Conservation (phyloP, 1,140 invertebrate genomes). For the Plutomurus gul region DNA sequence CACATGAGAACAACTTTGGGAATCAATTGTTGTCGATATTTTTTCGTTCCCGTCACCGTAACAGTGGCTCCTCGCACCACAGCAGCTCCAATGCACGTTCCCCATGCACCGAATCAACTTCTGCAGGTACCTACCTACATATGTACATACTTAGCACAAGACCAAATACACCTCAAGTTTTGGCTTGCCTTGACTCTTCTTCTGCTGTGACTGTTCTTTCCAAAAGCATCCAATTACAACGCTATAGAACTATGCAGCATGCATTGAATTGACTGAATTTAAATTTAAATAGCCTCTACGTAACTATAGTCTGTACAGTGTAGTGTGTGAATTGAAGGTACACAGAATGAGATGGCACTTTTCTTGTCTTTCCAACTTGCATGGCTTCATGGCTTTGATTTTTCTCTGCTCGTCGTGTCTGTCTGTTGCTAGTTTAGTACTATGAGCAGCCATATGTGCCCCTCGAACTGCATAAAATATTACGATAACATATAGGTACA, state of each 20-base stretch:
- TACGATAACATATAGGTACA: neutral
- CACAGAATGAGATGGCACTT: neutral
- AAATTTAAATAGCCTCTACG: slow-evolving; percentile 15
- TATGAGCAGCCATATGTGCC: too few relatives aligned
- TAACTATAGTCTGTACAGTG: neutral
- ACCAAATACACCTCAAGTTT: neutral
- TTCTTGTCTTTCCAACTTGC: neutral
- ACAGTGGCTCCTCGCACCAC: neutral
- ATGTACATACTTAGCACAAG: neutral
- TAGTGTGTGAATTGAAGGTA: neutral
- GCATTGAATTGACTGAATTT: neutral
- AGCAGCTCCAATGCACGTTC: too few relatives aligned
- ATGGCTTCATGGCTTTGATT: too few relatives aligned
- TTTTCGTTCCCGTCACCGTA: slow-evolving; percentile 14
- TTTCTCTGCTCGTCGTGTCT: too few relatives aligned
- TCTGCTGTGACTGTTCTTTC: neutral
- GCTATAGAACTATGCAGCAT: neutral
- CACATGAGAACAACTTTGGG: neutral
- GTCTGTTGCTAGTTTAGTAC: too few relatives aligned
- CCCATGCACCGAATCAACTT: too few relatives aligned
- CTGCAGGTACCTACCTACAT: neutral
- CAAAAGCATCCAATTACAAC: slow-evolving; percentile 7
- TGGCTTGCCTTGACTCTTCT: neutral
- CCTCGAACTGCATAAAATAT: too few relatives aligned
- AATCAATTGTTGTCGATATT: slow-evolving; percentile 30